Conservation (phyloP, 2,113 vertebrate genomes). For the Gallinago undulata region DNA sequence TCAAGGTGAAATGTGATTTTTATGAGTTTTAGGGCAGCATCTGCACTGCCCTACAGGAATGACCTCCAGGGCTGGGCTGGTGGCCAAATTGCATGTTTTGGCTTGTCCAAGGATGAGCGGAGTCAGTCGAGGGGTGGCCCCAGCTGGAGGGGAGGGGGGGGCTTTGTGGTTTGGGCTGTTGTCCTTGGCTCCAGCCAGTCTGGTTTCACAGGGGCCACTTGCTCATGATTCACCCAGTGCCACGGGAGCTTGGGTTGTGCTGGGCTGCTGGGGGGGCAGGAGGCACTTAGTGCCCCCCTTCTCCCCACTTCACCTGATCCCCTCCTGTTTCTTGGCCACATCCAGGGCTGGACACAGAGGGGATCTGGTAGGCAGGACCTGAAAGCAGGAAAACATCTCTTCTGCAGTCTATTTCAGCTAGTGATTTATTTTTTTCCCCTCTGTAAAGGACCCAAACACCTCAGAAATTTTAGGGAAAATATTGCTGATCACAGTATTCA, state of each 20-base stretch:
- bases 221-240: accelerated
- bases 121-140: accelerated
- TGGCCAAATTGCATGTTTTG: not conserved
- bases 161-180: not conserved
- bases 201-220: not conserved
- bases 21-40: not conserved
- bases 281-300: accelerated
- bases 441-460: not conserved
- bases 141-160: too few species aligned
- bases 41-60: not conserved
- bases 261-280: accelerated
- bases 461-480: not conserved
- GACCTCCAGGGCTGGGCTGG: not conserved
- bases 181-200: not conserved
- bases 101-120: accelerated
- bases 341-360: too few species aligned
- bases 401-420: not conserved
- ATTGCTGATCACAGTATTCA: not conserved
- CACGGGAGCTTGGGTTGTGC: accelerated
- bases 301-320: not conserved
- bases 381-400: not conserved
- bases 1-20: not conserved
- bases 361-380: not conserved
- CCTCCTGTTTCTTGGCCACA: accelerated
- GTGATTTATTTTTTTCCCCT: not conserved